These are phyloP conservation scores for Lepidochrysops patricia DNA, from an alignment of 2,888 invertebrate species.

Conservation along the genomic window DNA sequence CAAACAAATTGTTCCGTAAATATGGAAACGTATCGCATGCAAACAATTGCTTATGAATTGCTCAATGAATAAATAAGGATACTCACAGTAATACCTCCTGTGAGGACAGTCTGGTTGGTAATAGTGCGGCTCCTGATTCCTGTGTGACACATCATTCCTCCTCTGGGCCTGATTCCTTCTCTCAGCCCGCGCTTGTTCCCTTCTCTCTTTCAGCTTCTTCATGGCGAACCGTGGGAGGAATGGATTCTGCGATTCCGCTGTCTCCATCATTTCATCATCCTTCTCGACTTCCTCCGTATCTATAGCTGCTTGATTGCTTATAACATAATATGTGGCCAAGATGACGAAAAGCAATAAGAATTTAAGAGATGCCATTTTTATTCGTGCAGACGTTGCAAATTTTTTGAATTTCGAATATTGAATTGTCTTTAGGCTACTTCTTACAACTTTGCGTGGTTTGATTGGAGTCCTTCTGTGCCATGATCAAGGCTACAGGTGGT, in stretches of 20 bases:
- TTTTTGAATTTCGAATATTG: too few relatives aligned
- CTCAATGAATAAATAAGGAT: too few relatives aligned
- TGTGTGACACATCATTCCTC: constrained; percentile 27
- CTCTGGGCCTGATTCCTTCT: constrained; percentile 38
- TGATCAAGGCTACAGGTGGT: constrained; percentile 27
- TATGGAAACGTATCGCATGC: too few relatives aligned
- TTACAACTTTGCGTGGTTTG: neutral
- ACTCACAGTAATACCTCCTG: constrained; percentile 19
- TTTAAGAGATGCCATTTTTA: constrained; percentile 32
- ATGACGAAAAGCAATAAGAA: constrained; percentile 31
- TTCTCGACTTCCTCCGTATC: constrained; percentile 22
- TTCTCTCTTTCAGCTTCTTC: constrained; percentile 49
- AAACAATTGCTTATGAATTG: too few relatives aligned
- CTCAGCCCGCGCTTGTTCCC: constrained; percentile 43
- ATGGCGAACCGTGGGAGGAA: constrained; percentile 62
- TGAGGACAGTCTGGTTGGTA: constrained; percentile 17
- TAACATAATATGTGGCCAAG: constrained; percentile 30
- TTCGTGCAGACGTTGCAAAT: neutral
- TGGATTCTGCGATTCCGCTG: constrained; percentile 54
- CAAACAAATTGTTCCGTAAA: too few relatives aligned
- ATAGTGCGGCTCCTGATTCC: constrained; percentile 13
- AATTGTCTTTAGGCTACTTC: too few relatives aligned
- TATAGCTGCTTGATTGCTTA: constrained; percentile 36
- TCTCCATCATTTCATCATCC: constrained; percentile 52
- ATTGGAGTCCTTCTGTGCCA: neutral